A percentile compares a stretch with the other conserved stretches of the same genome.
phyloP scores from a whole-genome alignment of 2,113 vertebrate genomes.

The Tupaia chinensis region DNA sequence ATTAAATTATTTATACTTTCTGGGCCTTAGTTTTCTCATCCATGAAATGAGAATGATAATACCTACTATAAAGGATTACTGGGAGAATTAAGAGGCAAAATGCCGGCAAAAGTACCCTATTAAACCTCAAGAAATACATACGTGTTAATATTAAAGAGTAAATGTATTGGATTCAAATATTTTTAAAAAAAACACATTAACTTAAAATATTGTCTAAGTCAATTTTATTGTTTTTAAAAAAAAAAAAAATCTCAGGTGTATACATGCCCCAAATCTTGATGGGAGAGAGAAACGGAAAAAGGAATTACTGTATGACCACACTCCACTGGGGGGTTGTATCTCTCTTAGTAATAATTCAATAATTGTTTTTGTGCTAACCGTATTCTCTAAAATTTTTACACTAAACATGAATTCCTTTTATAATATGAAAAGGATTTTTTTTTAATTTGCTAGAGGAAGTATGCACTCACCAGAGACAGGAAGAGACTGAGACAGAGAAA shows the following conservation, averaged over 20 bases:
- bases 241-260: neutral
- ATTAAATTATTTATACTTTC: neutral
- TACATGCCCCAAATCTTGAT: too few species aligned
- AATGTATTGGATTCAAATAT: neutral
- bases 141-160: neutral
- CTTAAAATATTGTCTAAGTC: neutral
- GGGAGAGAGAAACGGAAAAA: too few species aligned
- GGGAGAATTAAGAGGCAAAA: neutral
- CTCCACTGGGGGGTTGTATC: neutral
- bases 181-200: neutral
- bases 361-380: neutral
- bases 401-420: neutral
- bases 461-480: too few species aligned
- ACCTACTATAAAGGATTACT: neutral
- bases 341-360: neutral
- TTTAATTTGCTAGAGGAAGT: too few species aligned
- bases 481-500: too few species aligned
- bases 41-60: neutral
- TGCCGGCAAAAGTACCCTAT: neutral
- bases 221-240: neutral
- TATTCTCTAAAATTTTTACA: slow-evolving; percentile 33
- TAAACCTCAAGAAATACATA: neutral
- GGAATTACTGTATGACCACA: neutral
- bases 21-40: neutral
- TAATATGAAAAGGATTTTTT: neutral